Base-by-base conservation (phyloP, 2,113 vertebrate genomes). In the Misgurnus mizolepis region DNA sequence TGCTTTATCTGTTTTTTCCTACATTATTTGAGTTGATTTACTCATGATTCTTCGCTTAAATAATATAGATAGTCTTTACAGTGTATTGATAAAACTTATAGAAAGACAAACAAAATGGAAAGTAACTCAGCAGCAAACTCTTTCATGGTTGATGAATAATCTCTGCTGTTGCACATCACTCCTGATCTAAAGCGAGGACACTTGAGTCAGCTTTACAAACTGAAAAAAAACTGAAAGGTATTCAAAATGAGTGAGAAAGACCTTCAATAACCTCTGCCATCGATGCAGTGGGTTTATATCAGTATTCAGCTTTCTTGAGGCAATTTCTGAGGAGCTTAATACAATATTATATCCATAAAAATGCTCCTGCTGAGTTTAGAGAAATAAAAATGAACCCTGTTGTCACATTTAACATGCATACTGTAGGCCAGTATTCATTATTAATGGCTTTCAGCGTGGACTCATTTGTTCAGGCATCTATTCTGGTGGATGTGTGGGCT, bases 401-500 rank as follows among this genome's bases (percentile, higher is more conserved):
- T 7, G 17, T 40, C 50, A 71, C 27, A 40, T 40, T 70, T 39
- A 55, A 5, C 8, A 56, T 72, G 2, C 67, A 67, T 43, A 11
- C 27, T 9, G 5, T 6, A 40, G 50, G 72, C 66, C 66, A 56
- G 55, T 49, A 55, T 76, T 61, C 65, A 43, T 66, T 70, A 68
- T 82, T 82, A 79, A 79, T 71, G 60, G 76, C 67, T 76, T 75
- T 62, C 47, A 62, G 62, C 49, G 49, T 27, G 60, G 67, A 62
- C 76, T 22, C 22, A 76, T 81, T 82, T 67, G 66, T 75, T 78
- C 60, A 61, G 70, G 70, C 39, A 49, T 75, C 69, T 67, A 61
- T 84, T 80, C 60, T 67, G 66, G 85, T 82, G 68, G 50, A 74
- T 67, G 88, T 41, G 86, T 91, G 87, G 90, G 90, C 82, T 85